Percentiles rank a stretch among this genome's conserved stretches.
These are phyloP conservation scores for Eumeta japonica DNA, from an alignment of 1,140 invertebrate species.

Conservation along the genomic window DNA sequence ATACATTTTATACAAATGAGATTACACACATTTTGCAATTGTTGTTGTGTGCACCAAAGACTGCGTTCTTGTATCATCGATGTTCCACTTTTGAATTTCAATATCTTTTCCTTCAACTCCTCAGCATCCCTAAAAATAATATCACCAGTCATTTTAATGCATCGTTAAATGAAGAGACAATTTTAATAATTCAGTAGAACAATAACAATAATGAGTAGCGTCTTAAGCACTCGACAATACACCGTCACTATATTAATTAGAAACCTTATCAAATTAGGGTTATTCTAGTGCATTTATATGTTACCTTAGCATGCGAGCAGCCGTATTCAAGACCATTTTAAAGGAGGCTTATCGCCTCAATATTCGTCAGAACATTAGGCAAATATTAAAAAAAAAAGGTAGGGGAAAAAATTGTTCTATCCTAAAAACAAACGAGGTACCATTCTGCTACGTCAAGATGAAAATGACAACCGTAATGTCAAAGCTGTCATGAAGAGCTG, in stretches of 20 bases:
- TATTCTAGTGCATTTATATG: constrained; percentile 13
- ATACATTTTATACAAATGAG: no score
- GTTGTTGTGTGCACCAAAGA: constrained; percentile 63
- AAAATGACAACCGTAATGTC: no score
- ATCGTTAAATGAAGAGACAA: neutral
- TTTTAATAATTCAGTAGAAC: constrained; percentile 4
- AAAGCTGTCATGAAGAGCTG: no score
- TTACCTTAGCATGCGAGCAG: constrained; percentile 70
- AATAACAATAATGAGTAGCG: no score
- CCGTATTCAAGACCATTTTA: constrained; percentile 70
- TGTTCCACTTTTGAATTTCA: constrained; percentile 61
- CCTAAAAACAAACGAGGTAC: constrained; percentile 39
- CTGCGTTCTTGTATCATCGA: constrained; percentile 62
- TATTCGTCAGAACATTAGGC: constrained; percentile 47
- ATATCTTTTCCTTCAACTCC: constrained; percentile 67
- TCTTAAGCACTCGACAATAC: no score
- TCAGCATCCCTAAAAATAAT: constrained; percentile 64
- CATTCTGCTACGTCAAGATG: no score
- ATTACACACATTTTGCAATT: constrained; percentile 71
- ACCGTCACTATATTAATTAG: no score
- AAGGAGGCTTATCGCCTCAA: constrained; percentile 47
- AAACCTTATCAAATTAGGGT: neutral
- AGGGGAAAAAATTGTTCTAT: constrained; percentile 19
- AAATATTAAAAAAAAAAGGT: constrained; percentile 26
- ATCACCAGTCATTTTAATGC: constrained; percentile 2